phyloP scores from a whole-genome alignment of 2,888 invertebrate genomes.

The Aporophyla lueneburgensis region DNA sequence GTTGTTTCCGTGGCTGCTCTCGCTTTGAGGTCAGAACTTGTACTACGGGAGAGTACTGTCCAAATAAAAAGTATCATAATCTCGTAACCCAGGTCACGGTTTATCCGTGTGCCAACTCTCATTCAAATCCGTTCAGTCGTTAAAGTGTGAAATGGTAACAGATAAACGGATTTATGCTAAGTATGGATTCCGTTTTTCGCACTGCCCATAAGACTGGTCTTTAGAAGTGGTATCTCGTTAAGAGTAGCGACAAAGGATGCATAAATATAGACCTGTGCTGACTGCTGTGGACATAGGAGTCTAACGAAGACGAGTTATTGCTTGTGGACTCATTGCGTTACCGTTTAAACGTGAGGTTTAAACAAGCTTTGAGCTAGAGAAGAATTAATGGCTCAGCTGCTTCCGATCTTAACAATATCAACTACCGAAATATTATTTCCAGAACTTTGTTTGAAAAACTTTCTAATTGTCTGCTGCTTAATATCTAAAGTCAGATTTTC shows the following conservation, averaged over 20 bases:
- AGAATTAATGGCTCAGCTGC: not conserved
- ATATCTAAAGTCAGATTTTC: not conserved
- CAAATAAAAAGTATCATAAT: not conserved
- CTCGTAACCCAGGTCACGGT: not conserved
- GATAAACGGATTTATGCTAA: not conserved
- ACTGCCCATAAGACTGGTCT: not conserved
- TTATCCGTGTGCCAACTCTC: not conserved
- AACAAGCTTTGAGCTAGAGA: not conserved
- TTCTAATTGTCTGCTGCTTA: too few relatives aligned
- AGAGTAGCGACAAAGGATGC: slow-evolving; percentile 27
- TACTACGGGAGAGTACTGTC: not conserved
- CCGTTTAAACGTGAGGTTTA: not conserved
- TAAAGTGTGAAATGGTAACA: not conserved
- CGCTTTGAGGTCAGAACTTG: not conserved
- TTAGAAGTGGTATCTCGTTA: slow-evolving; percentile 6
- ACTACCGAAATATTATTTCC: too few relatives aligned
- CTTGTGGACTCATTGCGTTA: slow-evolving; percentile 15
- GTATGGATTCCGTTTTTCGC: not conserved
- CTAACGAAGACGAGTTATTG: slow-evolving; percentile 45
- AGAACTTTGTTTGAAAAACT: not conserved
- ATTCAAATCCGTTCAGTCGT: not conserved
- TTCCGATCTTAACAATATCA: too few relatives aligned
- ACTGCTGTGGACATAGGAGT: not conserved
- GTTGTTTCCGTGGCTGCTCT: not conserved
- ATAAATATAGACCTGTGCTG: slow-evolving; percentile 32